Evolutionary conservation across 1,140 invertebrate species (phyloP).

Genomic region (Sycophaga agraensis): DNA sequence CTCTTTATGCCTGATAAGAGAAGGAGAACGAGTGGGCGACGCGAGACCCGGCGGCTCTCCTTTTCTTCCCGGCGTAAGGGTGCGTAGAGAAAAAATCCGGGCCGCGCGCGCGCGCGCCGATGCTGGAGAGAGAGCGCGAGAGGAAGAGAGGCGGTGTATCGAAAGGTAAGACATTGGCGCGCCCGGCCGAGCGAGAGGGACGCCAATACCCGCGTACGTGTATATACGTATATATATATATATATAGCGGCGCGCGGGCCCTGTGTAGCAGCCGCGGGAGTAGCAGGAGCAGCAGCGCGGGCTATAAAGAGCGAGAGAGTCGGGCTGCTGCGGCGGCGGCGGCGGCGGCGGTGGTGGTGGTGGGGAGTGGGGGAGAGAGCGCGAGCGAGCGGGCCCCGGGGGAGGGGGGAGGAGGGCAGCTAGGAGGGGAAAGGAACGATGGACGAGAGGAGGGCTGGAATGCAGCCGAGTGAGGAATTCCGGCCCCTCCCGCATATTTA

Average conservation of each 20-base stretch:
- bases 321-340: too few species aligned
- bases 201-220: not conserved
- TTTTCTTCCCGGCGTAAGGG: too few species aligned
- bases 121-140: not conserved
- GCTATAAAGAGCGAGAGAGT: conserved; percentile 18
- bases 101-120: too few species aligned
- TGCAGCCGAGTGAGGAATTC: conserved; percentile 58
- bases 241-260: not conserved
- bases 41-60: too few species aligned
- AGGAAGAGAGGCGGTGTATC: not conserved
- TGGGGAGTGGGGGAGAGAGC: conserved; percentile 10
- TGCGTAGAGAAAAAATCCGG: too few species aligned
- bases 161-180: too few species aligned
- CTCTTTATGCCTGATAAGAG: not conserved
- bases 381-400: conserved; percentile 1
- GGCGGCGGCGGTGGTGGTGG: too few species aligned
- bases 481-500: conserved; percentile 60
- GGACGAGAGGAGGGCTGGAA: conserved; percentile 43
- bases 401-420: not conserved
- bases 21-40: too few species aligned
- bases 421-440: conserved; percentile 16
- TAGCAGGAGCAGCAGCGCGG: not conserved
- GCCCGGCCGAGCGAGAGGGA: too few species aligned
- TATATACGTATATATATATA: not conserved
- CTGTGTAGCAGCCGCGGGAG: not conserved